Base-by-base conservation (phyloP, 2,797 vertebrate species). In the Muraenolepis orangiensis region DNA sequence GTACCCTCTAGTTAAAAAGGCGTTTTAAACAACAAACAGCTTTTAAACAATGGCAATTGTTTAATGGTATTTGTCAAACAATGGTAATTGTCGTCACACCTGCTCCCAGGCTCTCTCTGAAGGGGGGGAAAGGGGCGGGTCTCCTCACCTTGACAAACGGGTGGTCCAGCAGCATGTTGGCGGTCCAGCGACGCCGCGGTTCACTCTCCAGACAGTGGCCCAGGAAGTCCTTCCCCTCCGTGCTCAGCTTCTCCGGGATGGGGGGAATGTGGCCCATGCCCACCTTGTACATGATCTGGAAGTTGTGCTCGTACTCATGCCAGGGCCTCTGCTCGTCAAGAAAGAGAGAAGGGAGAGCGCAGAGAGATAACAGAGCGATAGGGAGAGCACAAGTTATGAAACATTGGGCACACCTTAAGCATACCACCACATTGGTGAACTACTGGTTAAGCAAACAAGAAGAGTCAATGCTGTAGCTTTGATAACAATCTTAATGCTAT, bases 241-340 rank as follows among this genome's bases (percentile, higher is more conserved):
- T 96, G 91, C 96, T 98, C 86, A 99, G 90, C 84, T 96, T 95
- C 85, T 99, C 98, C 0, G 98, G 98, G 86, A 98, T 94, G 2
- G 98, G 97, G 0, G 98, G 98, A 86, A 98, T 99, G 82, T 99
- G 97, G 66, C 98, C 98, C 98, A 99, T 99, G 18, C 98, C 98
- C 82, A 99, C 98, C 92, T 95, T 97, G 87, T 99, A 99, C 98
- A 99, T 99, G 76, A 99, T 99, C 93, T 99, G 98, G 88, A 99
- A 99, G 93, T 99, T 99, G 93, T 99, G 98, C 84, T 99, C 97
- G 0, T 98, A 99, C 84, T 99, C 98, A 2, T 99, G 98, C 98
- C 98, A 99, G 0, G 98, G 98, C 82, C 98, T 94, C 98, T 99
- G 90, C 68, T 86, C 82, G 51, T 66, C 75, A 23, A 80, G 26